phyloP scores from a whole-genome alignment of 2,113 vertebrate species.

The Thalassarche chlororhynchos region DNA sequence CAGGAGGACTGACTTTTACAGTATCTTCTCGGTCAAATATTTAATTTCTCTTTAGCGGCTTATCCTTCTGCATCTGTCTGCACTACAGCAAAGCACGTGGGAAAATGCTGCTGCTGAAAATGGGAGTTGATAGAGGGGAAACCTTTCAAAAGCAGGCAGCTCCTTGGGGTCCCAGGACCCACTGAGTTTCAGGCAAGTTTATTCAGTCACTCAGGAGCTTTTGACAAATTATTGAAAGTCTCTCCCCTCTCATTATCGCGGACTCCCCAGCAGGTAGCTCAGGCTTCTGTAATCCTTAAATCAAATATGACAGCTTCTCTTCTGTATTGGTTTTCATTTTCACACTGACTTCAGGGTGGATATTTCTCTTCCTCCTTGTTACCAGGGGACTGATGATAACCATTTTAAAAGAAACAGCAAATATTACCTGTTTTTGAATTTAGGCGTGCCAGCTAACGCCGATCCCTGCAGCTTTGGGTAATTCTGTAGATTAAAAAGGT shows the following conservation, averaged over 20 bases:
- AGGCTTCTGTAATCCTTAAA: background rate
- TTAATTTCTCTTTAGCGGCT: background rate
- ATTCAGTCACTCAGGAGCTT: background rate
- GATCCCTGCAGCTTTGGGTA: background rate
- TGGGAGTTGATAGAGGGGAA: background rate
- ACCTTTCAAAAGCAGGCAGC: background rate
- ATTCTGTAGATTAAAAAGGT: background rate
- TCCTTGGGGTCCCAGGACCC: background rate
- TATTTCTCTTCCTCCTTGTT: background rate
- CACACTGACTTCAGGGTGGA: background rate
- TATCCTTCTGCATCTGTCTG: background rate
- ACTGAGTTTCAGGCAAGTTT: background rate
- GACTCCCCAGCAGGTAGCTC: background rate
- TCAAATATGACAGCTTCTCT: conserved; percentile 10
- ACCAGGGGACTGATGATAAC: background rate
- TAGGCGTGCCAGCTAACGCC: background rate
- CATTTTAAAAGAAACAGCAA: background rate
- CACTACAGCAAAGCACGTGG: background rate
- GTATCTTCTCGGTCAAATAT: background rate
- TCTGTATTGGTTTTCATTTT: background rate
- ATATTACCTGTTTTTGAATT: background rate
- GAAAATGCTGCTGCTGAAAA: background rate
- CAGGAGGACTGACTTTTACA: background rate
- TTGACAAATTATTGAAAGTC: background rate
- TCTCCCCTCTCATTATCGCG: background rate